Base-by-base conservation (phyloP, 2,888 invertebrate genomes). In the Archips xylosteana region DNA sequence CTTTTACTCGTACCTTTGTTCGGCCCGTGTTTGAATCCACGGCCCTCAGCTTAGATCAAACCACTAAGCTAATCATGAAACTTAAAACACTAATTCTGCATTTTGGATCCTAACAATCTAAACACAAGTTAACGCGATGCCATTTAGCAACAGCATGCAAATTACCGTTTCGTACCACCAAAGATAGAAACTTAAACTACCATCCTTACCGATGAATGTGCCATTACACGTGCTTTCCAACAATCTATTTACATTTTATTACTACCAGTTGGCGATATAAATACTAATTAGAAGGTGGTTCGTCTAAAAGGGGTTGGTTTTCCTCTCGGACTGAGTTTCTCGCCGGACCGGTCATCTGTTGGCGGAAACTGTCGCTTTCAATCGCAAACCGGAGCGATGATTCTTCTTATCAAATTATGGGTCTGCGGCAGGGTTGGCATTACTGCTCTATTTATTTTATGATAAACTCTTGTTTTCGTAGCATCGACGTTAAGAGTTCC, bases 311-410 rank as follows among this genome's bases (percentile, higher is more conserved):
- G 89, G 89, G 87, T 83, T 83, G 79, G 81, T 91, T 93, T 92
- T 93, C 92, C 93, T 89, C 83, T 78, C 85, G 89, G 86, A 89
- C 90, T 86, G 89, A 93, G 92, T 93, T 93, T 93, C 94, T 92
- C 86, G 84, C 81, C 77, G 78, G 85, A 90, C 89, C 89, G 89
- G 92, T 91, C 89, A 89, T 88, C 86, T 80, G 83, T 89, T 84
- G 87, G 81, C 90, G 91, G 91, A 91, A 89, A 94, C 93, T 94
- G 92, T 94, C 93, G 91, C 88, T 94, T 94, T 94, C 93, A 87
- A 90, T 88, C 81, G 84, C 76, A 82, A 87, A 88, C 88, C 87
- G 86, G 89, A 89, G 90, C 88, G 89, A 92, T 90, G 93, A 90
- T 91, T 90, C 91, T 86, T 85, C 90, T 91, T 89, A 93, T 94